These are phyloP conservation scores for Macropus fuliginosus DNA, from an alignment of 2,797 vertebrate genomes.

Conservation along the genomic window DNA sequence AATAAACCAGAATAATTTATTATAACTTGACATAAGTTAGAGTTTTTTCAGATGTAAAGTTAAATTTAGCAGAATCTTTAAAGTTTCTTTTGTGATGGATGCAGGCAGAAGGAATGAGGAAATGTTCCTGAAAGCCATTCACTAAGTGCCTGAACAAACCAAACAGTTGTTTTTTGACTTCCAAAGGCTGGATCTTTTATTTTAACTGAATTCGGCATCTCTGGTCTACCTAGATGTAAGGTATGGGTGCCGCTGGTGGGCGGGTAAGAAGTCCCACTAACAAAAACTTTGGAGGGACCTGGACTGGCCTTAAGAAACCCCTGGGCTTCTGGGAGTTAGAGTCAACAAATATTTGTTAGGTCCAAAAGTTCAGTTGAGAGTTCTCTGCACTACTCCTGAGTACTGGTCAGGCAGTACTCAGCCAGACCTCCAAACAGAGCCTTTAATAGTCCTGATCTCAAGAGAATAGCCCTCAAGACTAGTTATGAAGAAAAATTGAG, in stretches of 20 bases:
- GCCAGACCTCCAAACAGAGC: background rate
- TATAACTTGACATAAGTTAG: background rate
- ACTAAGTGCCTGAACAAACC: background rate
- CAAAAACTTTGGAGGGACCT: background rate
- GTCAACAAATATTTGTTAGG: slow-evolving; percentile 15
- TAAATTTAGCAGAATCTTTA: background rate
- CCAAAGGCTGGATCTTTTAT: background rate
- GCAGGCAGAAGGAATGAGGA: background rate
- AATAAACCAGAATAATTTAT: slow-evolving; percentile 47
- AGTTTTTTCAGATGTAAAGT: slow-evolving; percentile 10
- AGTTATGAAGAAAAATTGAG: background rate
- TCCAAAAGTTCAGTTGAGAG: background rate
- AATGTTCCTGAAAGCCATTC: background rate
- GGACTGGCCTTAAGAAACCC: background rate
- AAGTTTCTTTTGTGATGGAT: slow-evolving; percentile 28
- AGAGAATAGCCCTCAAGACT: background rate
- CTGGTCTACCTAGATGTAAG: background rate
- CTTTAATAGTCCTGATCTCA: background rate
- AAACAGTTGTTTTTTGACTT: slow-evolving; percentile 21
- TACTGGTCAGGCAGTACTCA: background rate
- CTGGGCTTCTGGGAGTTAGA: background rate
- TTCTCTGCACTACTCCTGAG: background rate
- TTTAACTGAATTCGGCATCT: background rate
- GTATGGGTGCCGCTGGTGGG: slow-evolving; percentile 1
- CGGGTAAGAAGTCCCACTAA: background rate